phyloP scores from a whole-genome alignment of 2,113 vertebrate species.

The Grammomys surdaster region DNA sequence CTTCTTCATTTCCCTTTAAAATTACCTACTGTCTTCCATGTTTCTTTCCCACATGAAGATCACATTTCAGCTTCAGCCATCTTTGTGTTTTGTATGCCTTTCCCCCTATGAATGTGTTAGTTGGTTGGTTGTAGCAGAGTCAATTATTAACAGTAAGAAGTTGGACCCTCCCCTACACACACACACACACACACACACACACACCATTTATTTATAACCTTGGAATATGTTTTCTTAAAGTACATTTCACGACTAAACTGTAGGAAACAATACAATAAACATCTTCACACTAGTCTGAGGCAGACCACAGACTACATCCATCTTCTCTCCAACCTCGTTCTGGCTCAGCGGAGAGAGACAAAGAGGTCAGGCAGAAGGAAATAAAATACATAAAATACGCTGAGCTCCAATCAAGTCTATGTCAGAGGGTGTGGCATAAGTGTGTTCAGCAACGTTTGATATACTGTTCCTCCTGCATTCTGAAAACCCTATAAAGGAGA shows the following conservation, averaged over 20 bases:
- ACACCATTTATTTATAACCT: constrained; percentile 21
- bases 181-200: background rate
- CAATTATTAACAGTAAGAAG: background rate
- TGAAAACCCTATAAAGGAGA: constrained; percentile 6
- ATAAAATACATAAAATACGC: constrained; percentile 56
- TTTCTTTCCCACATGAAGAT: background rate
- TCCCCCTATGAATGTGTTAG: background rate
- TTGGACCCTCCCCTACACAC: background rate
- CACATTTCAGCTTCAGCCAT: background rate
- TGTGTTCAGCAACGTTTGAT: background rate
- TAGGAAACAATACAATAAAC: background rate
- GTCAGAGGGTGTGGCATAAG: background rate
- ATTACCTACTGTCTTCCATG: background rate
- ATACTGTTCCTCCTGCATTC: background rate
- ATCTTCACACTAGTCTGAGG: background rate
- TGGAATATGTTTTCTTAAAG: background rate
- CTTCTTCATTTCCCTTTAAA: background rate
- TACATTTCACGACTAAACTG: constrained; percentile 14
- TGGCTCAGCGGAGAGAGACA: constrained; percentile 5
- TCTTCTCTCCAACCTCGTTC: constrained; percentile 20
- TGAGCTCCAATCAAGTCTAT: background rate
- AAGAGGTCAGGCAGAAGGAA: constrained; percentile 40
- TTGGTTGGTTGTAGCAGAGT: background rate
- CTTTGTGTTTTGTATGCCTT: background rate
- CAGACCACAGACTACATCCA: background rate